phyloP scores from a whole-genome alignment of 2,797 vertebrate genomes.

The Vipera ursinii region DNA sequence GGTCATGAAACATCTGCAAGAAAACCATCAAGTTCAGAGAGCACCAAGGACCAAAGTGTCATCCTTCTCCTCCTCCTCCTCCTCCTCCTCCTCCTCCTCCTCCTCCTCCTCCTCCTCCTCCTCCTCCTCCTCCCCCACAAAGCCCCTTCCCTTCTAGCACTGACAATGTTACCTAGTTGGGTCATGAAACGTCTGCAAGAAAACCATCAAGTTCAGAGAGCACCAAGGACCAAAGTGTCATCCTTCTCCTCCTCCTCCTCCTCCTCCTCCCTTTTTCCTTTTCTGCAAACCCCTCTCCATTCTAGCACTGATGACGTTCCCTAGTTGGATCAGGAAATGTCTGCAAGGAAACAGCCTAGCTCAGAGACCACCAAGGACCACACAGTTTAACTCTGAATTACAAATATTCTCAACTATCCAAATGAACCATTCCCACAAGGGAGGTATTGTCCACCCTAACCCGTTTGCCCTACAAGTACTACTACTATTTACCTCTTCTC shows the following conservation, averaged over 20 bases:
- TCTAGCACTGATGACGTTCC: no score
- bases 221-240: fast-evolving
- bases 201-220: background rate
- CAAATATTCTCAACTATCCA: background rate
- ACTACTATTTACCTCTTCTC: background rate
- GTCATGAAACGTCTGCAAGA: background rate
- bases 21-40: background rate
- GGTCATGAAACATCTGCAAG: background rate
- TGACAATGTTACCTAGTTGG: no score
- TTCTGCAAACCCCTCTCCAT: no score
- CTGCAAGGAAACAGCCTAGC: background rate
- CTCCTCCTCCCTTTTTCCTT: no score
- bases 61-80: background rate
- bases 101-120: no score
- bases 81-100: no score
- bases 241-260: no score
- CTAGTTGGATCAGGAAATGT: no score
- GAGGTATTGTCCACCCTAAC: background rate
- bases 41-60: background rate
- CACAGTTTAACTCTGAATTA: background rate
- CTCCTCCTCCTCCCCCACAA: no score
- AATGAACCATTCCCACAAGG: background rate
- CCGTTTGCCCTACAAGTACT: background rate
- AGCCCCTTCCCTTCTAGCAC: no score
- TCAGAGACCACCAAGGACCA: background rate